Percentiles rank a stretch among this genome's conserved stretches.
These are phyloP conservation scores for Cygnus buccinator DNA, from an alignment of 2,113 vertebrate species.

Conservation along the genomic window DNA sequence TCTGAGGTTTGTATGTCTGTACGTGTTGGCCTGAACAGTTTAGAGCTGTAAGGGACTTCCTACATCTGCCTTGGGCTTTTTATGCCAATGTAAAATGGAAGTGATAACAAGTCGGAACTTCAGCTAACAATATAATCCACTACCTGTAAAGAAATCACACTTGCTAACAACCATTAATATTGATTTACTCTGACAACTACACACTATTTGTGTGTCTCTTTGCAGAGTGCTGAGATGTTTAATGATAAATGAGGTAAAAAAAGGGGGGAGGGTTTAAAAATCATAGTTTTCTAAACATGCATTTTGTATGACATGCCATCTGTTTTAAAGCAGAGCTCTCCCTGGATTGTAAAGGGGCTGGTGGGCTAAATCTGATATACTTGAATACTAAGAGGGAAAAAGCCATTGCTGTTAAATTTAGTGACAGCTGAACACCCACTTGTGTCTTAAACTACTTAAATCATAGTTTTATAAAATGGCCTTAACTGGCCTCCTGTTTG, in stretches of 20 bases:
- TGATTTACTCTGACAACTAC: background rate
- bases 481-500: background rate
- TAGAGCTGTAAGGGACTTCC: background rate
- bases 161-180: background rate
- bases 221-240: background rate
- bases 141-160: background rate
- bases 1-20: background rate
- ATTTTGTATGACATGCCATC: background rate
- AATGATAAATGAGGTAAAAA: background rate
- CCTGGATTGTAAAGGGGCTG: background rate
- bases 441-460: background rate
- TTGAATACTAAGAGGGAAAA: background rate
- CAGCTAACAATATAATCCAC: background rate
- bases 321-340: background rate
- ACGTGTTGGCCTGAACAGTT: background rate
- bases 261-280: background rate
- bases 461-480: background rate
- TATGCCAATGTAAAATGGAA: background rate
- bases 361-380: background rate
- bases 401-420: background rate
- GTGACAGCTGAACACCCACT: background rate
- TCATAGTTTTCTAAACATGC: background rate
- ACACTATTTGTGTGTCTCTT: background rate
- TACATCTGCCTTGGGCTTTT: background rate
- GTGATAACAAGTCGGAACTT: background rate